Conservation (phyloP, 1,140 invertebrate genomes). For the Macrosteles quadrilineatus region DNA sequence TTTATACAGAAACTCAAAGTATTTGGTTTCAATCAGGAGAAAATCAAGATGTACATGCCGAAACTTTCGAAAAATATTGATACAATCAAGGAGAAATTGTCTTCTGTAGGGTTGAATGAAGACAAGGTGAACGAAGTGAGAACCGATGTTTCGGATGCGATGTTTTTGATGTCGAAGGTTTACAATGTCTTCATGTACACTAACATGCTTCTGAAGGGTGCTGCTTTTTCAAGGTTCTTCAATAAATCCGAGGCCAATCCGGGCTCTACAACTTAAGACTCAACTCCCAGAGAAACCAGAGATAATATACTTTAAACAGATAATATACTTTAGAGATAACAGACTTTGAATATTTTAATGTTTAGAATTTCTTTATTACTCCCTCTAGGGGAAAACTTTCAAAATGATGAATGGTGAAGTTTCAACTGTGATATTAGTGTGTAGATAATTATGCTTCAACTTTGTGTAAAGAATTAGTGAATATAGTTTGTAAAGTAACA, state of each 20-base stretch:
- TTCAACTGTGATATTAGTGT: too few species aligned
- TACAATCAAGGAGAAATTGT: not conserved
- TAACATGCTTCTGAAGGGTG: not conserved
- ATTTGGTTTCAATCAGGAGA: not conserved
- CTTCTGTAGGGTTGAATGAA: not conserved
- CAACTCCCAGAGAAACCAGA: too few species aligned
- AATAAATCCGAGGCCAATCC: not conserved
- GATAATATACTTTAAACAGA: too few species aligned
- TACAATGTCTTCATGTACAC: not conserved
- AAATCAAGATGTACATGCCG: conserved; percentile 1
- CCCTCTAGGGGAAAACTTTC: too few species aligned
- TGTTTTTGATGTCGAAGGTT: not conserved
- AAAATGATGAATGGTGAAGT: too few species aligned
- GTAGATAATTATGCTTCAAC: too few species aligned
- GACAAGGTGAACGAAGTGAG: not conserved
- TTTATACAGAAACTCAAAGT: not conserved
- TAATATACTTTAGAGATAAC: too few species aligned
- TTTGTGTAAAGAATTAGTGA: too few species aligned
- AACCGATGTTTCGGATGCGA: not conserved
- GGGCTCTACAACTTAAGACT: too few species aligned
- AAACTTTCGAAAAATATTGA: not conserved
- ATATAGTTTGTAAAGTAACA: too few species aligned
- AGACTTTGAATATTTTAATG: too few species aligned
- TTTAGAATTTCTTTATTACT: too few species aligned
- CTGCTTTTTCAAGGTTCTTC: not conserved